Conservation (phyloP, 2,888 invertebrate genomes). For the Dascillus cervinus region DNA sequence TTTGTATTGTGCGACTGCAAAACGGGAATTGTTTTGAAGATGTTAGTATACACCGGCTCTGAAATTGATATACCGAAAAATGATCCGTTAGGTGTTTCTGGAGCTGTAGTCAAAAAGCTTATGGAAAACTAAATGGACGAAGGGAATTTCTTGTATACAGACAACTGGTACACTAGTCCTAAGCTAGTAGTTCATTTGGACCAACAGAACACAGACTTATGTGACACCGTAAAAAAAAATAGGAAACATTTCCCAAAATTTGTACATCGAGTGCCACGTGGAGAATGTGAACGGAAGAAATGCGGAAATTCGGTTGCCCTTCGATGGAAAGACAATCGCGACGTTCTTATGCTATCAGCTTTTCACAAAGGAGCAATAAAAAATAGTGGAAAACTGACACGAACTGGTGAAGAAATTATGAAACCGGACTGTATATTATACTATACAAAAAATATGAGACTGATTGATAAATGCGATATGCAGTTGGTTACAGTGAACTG, state of each 20-base stretch:
- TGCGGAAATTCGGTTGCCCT: too few relatives aligned
- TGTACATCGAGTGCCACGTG: conserved; percentile 1
- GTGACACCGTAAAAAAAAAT: too few relatives aligned
- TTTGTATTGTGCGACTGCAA: conserved; percentile 25
- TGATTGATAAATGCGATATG: conserved; percentile 5
- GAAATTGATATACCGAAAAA: too few relatives aligned
- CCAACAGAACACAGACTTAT: conserved; percentile 1
- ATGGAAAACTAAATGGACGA: background rate
- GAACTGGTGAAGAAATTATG: conserved; percentile 1
- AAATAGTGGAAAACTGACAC: background rate
- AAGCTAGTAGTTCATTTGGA: background rate
- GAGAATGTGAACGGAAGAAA: background rate
- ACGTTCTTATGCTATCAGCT: conserved; percentile 1
- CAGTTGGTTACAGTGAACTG: conserved; percentile 3
- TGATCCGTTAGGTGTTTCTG: conserved; percentile 4
- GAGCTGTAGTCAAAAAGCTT: conserved; percentile 3
- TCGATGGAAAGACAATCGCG: conserved; percentile 2
- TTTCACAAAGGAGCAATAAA: conserved; percentile 3
- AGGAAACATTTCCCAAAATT: conserved; percentile 1
- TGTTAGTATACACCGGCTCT: too few relatives aligned
- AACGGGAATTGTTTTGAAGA: too few relatives aligned
- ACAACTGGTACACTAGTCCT: conserved; percentile 4
- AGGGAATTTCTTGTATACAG: conserved; percentile 3
- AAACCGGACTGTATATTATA: conserved; percentile 4
- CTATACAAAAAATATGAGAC: conserved; percentile 2